Base-by-base conservation (phyloP, 2,797 vertebrate species). In the Potorous gilbertii region DNA sequence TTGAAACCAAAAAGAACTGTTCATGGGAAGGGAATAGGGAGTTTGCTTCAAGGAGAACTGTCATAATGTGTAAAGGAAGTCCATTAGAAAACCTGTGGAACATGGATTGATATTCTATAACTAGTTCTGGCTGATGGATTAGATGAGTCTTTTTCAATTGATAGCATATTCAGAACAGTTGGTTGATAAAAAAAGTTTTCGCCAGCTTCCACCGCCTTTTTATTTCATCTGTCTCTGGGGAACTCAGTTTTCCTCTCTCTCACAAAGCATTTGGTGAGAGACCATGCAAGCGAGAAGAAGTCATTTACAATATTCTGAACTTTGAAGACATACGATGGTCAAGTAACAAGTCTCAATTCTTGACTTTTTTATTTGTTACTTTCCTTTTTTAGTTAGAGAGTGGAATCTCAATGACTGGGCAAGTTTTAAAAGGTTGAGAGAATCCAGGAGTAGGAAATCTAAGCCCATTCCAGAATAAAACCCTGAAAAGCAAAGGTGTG, bases 261-360 rank as follows among this genome's bases (percentile, higher is more conserved):
- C 66, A 74, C 62, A n/a, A 5, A 74, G 8, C 16, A 74, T 40
- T n/a, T 74, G n/a, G 16, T 40, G 66, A 2, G n/a, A 74, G n/a
- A 40, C 18, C 6, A 74, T 40, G 66, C 66, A 74, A 56, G 16
- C 40, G 40, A 40, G 16, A 28, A 31, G 57, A 21, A 74, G 34
- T 16, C 5, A 16, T 13, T 4, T 14, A 3, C 4, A 29, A 10
- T 12, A 62, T 62, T 62, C 31, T 16, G 16, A 40, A 18, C n/a
- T 74, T 74, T 74, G 66, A 74, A 24, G 66, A 74, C 66, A 40
- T 40, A 6, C 57, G 40, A 21, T 1, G 95, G 5, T 97, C 13
- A n/a, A 91, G 54, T 94, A 90, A 55, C 29, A 34, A 91, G 46
- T 34, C 11, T 93, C 34, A 18, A 89, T 50, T 90, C 54, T 96